Base-by-base conservation (phyloP, 2,888 invertebrate genomes). In the Eupeodes luniger region DNA sequence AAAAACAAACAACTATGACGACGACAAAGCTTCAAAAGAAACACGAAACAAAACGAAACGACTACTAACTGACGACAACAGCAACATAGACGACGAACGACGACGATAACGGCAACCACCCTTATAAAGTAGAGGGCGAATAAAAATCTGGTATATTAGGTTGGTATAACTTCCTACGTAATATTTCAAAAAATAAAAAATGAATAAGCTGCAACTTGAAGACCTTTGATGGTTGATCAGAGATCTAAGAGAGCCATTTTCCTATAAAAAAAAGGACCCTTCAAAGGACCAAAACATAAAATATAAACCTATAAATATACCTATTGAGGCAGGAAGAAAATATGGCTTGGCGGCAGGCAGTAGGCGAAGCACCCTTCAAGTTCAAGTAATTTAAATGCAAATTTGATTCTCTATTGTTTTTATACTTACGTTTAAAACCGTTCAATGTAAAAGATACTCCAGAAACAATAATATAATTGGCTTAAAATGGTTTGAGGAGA, bases 371-470 rank as follows among this genome's bases (percentile, higher is more conserved):
- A 81, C 87, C 77, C 84, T 83, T 84, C 84, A 83, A 81, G 72
- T 74, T 87, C 84, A 84, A 80, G 87, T 87, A 87, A 87, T 87
- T 87, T 87, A 87, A 87, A 87, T 87, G 87, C 84, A 81, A 87
- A 87, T 87, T 81, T 72, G 61, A 81, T 77, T 81, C 67, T 74
- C 81, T 78, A 85, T 85, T 85, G 85, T 85, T 81, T 85, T 74
- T 57, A 47, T 59, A 27, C 34, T 59, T 47, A 27, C 34, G 66
- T 47, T 57, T 55, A 34, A 55, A 61, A 34, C 36, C 64, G 69
- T 70, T 57, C 69, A 55, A 84, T 75, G 76, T 70, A 76, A 75
- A 67, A 67, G 62, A 62, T 61, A 67, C 79, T 84, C 53, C 34
- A 53, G 67, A 79, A 79, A 74, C 67, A 79, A 72, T 72, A 59